phyloP scores from a whole-genome alignment of 2,113 vertebrate species.

The Pardalotus punctatus region DNA sequence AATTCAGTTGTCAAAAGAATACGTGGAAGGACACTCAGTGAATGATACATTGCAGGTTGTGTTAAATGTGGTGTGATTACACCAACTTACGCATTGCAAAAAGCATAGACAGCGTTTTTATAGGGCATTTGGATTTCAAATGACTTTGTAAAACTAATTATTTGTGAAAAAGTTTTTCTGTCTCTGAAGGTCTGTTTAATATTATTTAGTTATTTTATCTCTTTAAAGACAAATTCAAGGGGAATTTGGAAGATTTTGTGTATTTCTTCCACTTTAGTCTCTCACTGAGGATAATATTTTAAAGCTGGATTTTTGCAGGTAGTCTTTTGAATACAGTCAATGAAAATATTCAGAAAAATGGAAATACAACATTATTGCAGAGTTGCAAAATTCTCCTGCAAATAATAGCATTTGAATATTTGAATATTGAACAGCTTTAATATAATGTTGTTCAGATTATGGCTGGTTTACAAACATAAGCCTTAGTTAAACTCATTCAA shows the following conservation, averaged over 20 bases:
- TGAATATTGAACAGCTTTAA: conserved; percentile 18
- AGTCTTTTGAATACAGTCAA: neutral
- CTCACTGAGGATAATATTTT: neutral
- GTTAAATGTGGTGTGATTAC: neutral
- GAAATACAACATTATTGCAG: neutral
- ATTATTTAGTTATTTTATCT: neutral
- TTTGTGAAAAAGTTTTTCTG: neutral
- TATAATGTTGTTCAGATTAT: conserved; percentile 21
- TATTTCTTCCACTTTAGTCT: neutral
- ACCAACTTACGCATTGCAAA: neutral
- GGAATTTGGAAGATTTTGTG: neutral
- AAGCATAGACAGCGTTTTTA: neutral
- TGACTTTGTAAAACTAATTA: neutral
- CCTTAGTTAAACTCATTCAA: neutral
- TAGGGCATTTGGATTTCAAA: neutral
- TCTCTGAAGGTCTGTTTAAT: neutral
- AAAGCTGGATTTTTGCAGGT: neutral
- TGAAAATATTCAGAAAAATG: neutral
- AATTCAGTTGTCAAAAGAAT: neutral
- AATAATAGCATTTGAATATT: conserved; percentile 26
- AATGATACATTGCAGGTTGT: neutral
- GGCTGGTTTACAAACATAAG: conserved; percentile 21
- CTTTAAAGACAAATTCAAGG: neutral
- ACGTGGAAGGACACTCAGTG: neutral
- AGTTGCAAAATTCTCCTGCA: neutral